These are phyloP conservation scores for Drosophila suboccidentalis DNA, from an alignment of 2,888 invertebrate genomes.

Conservation along the genomic window DNA sequence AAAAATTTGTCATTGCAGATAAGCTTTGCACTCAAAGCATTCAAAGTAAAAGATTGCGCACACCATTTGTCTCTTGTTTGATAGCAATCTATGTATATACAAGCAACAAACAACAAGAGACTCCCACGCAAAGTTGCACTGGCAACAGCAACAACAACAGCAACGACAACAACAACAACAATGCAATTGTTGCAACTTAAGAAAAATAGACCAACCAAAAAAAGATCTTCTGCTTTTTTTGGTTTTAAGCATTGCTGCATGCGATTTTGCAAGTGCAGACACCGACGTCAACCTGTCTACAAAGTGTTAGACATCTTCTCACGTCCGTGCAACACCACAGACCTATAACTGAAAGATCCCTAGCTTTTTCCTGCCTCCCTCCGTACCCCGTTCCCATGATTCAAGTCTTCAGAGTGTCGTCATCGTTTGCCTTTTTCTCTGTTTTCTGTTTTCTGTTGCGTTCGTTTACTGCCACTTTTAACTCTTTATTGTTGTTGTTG, in stretches of 20 bases:
- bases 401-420: conserved; percentile 64
- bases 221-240: conserved; percentile 33
- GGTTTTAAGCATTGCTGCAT: conserved; percentile 39
- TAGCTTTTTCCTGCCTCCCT: conserved; percentile 13
- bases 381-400: conserved; percentile 26
- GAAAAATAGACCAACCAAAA: conserved; percentile 54
- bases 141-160: conserved; percentile 49
- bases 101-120: conserved; percentile 57
- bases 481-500: conserved; percentile 25
- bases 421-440: conserved; percentile 50
- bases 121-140: conserved; percentile 81
- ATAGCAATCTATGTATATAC: conserved; percentile 69
- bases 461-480: conserved; percentile 23
- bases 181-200: conserved; percentile 66
- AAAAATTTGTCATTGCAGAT: conserved; percentile 76
- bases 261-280: conserved; percentile 78
- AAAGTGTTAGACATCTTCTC: conserved; percentile 82
- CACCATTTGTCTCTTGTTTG: conserved; percentile 83
- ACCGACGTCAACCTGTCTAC: conserved; percentile 73
- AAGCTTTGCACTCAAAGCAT: conserved; percentile 62
- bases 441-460: conserved; percentile 9
- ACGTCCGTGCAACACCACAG: conserved; percentile 67
- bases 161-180: conserved; percentile 47
- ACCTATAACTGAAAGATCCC: conserved; percentile 19
- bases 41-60: conserved; percentile 82